Base-by-base conservation (phyloP, 2,797 vertebrate species). In the Eurystomus glaucurus region DNA sequence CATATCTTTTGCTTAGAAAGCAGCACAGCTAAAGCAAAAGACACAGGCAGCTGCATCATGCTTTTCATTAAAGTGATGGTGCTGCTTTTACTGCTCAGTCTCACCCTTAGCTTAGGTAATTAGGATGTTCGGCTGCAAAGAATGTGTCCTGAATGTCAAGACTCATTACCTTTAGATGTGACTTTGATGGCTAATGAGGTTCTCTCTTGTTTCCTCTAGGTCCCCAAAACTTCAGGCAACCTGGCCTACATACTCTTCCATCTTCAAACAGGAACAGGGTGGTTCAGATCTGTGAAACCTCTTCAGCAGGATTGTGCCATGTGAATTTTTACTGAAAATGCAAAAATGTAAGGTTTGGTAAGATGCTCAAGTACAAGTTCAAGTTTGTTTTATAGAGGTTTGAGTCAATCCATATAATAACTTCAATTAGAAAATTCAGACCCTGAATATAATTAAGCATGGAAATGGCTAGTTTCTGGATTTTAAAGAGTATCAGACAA, bases 1-100 rank as follows among this genome's bases (percentile, higher is more conserved):
- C 0, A 2, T 9, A 21, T 31, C 8, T 48, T 48, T 22, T 23
- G 4, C 41, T 75, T 52, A 52, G 52, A 54, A 75, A 71, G 25
- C 8, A 66, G 10, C 19, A 9, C 6, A 72, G 5, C 33, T 54
- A 65, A 66, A 78, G 31, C 1, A 66, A 66, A 60, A 33, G 45
- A 17, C 31, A 25, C 0, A 2, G 60, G 14, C 3, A 72, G 9
- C 6, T 57, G 8, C 22, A 25, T 29, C 25, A 4, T 25, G 28
- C 9, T 39, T 66, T 70, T 78, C n/a, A 7, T 61, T 54, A 10
- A 77, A 81, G 21, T 33, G 17, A 3, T 55, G 21, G 18, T 80
- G 13, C 12, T 55, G 13, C 4, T 74, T 81, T 52, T 65, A 29
- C 18, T 65, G 37, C 33, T 46, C 11, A 55, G 10, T 28, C n/a